A percentile compares a stretch with the other conserved stretches of the same genome.
Evolutionary conservation across 2,113 vertebrate genomes (phyloP).

Genomic region (Puffinus mauretanicus): DNA sequence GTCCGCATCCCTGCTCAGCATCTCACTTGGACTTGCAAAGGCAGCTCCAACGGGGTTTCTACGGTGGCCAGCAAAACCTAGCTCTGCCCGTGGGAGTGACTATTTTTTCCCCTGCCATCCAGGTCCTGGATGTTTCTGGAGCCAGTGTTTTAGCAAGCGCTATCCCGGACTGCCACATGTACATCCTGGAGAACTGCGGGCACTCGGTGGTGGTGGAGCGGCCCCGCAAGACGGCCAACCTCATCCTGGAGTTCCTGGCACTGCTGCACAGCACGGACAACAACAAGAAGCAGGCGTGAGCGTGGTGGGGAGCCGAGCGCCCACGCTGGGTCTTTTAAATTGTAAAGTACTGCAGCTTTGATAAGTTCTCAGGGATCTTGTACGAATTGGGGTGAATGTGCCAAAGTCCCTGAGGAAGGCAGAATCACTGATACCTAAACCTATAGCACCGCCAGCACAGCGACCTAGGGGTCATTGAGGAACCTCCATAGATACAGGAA

Average conservation of each 20-base stretch:
- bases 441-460: conserved; percentile 43
- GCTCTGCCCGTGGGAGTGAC: too few relatives aligned
- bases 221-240: conserved; percentile 86
- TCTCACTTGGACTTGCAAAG: not conserved
- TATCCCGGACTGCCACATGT: conserved; percentile 80
- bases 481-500: conserved; percentile 31
- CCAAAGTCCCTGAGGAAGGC: conserved; percentile 75
- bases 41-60: not conserved
- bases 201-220: conserved; percentile 89
- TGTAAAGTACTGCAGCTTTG: conserved; percentile 40
- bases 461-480: conserved; percentile 36
- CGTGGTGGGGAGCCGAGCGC: not conserved
- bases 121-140: conserved; percentile 92
- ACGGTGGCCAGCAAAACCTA: not conserved
- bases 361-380: conserved; percentile 78
- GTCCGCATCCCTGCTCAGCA: not conserved
- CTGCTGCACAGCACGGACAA: conserved; percentile 76
- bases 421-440: conserved; percentile 22
- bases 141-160: conserved; percentile 76
- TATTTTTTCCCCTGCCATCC: not conserved
- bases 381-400: conserved; percentile 21
- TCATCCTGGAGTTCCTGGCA: conserved; percentile 83
- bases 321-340: not conserved
- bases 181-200: conserved; percentile 90
- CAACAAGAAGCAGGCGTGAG: conserved; percentile 83